phyloP scores from a whole-genome alignment of 2,888 invertebrate genomes.

The Heteromyza rotundicornis region DNA sequence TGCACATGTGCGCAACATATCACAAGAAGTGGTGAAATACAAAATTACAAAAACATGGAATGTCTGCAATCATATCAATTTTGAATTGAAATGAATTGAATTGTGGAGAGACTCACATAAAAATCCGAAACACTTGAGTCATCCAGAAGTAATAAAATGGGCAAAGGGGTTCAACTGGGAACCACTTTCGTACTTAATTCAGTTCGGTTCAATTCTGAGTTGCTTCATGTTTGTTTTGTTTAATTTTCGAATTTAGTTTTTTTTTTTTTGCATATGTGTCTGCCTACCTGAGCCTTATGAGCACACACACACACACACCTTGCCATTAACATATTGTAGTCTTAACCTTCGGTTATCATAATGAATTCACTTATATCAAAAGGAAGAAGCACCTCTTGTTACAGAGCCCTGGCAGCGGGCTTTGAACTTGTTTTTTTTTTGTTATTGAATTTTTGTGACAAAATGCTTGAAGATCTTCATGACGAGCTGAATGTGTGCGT shows the following conservation, averaged over 20 bases:
- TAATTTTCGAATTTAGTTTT: no score
- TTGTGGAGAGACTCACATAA: no score
- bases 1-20: no score
- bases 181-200: no score
- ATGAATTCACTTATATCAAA: neutral
- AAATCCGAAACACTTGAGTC: neutral
- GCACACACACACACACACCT: slow-evolving; percentile 11
- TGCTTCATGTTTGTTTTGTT: no score
- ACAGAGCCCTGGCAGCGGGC: neutral
- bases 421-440: slow-evolving; percentile 15
- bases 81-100: neutral
- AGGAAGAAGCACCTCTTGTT: neutral
- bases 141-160: neutral
- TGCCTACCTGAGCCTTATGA: slow-evolving; percentile 1
- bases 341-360: neutral
- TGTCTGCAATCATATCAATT: no score
- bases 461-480: no score
- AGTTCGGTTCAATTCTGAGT: no score
- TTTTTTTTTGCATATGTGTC: neutral
- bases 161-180: neutral
- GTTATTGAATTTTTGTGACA: no score
- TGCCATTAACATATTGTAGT: slow-evolving; percentile 7
- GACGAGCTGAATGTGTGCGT: neutral
- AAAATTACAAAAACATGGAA: no score
- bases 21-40: no score